phyloP scores from a whole-genome alignment of 1,140 invertebrate species.

The Chrysopa pallens region DNA sequence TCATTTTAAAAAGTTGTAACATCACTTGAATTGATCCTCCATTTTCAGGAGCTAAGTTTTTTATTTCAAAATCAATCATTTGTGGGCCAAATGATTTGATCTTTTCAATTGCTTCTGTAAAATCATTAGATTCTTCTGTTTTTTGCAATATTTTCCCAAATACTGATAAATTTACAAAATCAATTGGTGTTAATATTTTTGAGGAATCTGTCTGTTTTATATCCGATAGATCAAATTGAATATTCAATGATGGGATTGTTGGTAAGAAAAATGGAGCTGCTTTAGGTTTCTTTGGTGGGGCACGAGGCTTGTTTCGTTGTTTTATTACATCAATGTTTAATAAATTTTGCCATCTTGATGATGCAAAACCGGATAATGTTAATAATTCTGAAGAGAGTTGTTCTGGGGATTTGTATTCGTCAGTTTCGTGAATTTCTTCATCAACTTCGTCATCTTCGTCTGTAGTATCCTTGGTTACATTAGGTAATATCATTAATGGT shows the following conservation, averaged over 20 bases:
- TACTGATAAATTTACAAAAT: constrained; percentile 39
- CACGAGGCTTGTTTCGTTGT: constrained; percentile 80
- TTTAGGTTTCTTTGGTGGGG: constrained; percentile 60
- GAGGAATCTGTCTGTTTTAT: constrained; percentile 23
- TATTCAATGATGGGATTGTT: constrained; percentile 63
- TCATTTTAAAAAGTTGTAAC: constrained; percentile 61
- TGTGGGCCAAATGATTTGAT: constrained; percentile 73
- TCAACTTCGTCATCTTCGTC: constrained; percentile 19
- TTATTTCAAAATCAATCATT: constrained; percentile 77
- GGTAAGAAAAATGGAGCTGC: constrained; percentile 90
- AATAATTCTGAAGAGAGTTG: constrained; percentile 70
- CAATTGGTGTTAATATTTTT: constrained; percentile 31
- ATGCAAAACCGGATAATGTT: constrained; percentile 68
- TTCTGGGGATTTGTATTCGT: constrained; percentile 54
- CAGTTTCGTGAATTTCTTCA: constrained; percentile 32
- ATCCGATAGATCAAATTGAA: constrained; percentile 60
- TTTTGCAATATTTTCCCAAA: constrained; percentile 42
- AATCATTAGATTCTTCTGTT: constrained; percentile 26
- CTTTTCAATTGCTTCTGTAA: constrained; percentile 39
- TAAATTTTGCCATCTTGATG: constrained; percentile 86
- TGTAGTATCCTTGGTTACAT: constrained; percentile 13
- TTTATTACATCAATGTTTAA: constrained; percentile 81
- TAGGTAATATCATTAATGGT: constrained; percentile 38
- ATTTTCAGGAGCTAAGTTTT: constrained; percentile 50
- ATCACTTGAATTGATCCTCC: constrained; percentile 50